Percentiles rank a stretch among this genome's conserved stretches.
Conservation (phyloP, 2,797 vertebrate species). For the Phrynocephalus forsythii region DNA sequence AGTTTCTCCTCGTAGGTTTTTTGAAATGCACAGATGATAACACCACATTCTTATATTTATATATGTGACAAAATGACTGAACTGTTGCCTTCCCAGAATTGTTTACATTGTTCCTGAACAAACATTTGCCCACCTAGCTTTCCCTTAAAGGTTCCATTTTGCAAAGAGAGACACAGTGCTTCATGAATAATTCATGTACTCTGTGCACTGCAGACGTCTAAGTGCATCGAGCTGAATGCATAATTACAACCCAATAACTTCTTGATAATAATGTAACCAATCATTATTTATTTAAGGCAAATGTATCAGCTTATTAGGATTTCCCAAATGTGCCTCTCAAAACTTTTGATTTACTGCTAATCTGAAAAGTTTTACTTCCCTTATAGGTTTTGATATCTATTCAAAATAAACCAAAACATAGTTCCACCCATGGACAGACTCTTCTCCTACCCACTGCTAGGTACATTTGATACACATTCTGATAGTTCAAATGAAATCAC, state of each 20-base stretch:
- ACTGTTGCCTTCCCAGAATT: neutral
- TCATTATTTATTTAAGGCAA: constrained; percentile 25
- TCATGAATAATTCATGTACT: constrained; percentile 18
- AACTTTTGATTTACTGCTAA: neutral
- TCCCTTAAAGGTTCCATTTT: constrained; percentile 9
- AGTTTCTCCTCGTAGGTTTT: neutral
- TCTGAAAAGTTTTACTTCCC: constrained; percentile 6
- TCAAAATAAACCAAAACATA: neutral
- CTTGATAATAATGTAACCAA: neutral
- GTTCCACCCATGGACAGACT: neutral
- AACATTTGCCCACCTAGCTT: neutral
- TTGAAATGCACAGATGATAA: neutral
- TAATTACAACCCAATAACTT: neutral
- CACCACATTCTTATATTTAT: neutral
- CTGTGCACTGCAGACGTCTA: neutral
- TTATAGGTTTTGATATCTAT: neutral
- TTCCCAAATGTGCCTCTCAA: neutral
- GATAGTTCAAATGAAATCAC: neutral
- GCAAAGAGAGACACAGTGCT: constrained; percentile 7
- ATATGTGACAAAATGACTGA: neutral
- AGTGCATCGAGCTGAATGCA: neutral
- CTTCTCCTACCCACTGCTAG: neutral
- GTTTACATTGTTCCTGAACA: neutral
- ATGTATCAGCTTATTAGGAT: neutral
- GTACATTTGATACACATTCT: neutral